Evolutionary conservation across 2,888 invertebrate species (phyloP), one percentile per base, ranked within the genome.

Genomic region (Ophion costatus): DNA sequence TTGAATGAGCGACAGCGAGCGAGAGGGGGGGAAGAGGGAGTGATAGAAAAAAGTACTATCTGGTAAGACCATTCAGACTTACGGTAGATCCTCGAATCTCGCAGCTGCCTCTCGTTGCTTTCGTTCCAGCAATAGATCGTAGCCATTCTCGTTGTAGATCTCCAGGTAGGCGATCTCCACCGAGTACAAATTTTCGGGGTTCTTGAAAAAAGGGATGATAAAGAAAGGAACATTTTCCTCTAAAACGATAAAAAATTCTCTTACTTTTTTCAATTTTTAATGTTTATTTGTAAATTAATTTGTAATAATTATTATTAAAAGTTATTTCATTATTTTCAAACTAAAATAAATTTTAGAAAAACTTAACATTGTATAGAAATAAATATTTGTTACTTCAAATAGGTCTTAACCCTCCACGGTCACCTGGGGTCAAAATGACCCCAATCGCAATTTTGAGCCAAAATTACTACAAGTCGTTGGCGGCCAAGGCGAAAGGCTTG

Each of bases 121-220:
- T 51, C 94, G 92, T 89, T 94, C 94, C 67, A 95, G 89, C 71
- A 82, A 80, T 71, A 95, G 90, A 91, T 95, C 95, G 88, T 95
- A 95, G 14, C 95, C 95, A 76, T 94, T 92, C 91, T 95, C 95
- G 89, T 95, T 95, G 91, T 95, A 95, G 79, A 95, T 95, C 92
- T 95, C 95, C 91, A 95, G 91, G 88, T 95, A 95, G 1, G 95
- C 95, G 77, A 95, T 93, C 88, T 94, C 94, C 79, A 94, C 90
- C 61, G 92, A 90, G 88, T 92, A 94, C 45, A 91, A 87, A 86
- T 91, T 91, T 77, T 92, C 91, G 70, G 92, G 89, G 84, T 91
- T 91, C 93, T 94, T 24, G 63, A 88, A 56, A 38, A 22, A 59
- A 11, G n/a, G 10, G 10, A 9, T 6, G 22, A 22, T 0, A 22